Evolutionary conservation across 1,140 invertebrate species (phyloP), one percentile per base, ranked within the genome.

Genomic region (Lasioglossum baleicum): DNA sequence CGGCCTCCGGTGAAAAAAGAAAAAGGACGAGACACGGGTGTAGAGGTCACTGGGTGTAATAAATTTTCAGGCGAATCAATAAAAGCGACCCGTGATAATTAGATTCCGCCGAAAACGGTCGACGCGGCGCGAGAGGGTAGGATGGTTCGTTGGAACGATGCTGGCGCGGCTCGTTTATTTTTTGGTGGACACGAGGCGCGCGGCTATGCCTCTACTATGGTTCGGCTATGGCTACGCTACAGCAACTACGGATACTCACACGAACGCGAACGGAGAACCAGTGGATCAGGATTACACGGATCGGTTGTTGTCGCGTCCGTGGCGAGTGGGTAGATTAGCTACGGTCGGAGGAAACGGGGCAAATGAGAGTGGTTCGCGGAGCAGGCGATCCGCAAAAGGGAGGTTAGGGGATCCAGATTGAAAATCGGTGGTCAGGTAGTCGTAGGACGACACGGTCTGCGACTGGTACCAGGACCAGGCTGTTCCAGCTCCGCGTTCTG

Each of bases 251-350:
- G 8, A 58, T n/a, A n/a, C 56, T 3, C 0, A 56, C 26, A 17
- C 26, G 11, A 31, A 15, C 26, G 35, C n/a, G 61, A 35, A 60
- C 67, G 63, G 69, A 78, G 44, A 65, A 68, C 8, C 56, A 72
- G 44, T 77, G 83, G 78, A 84, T 85, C 83, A 71, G 83, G 75
- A 82, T 85, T 85, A 85, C 82, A 85, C 75, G 71, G 83, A 67
- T 68, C 26, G 53, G 35, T 7, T 20, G 68, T 70, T 61, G 60
- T 72, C 76, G 58, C 60, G 69, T 56, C 17, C 68, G 48, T 22
- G 68, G 40, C 60, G 63, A 75, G 80, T 66, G 68, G 84, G 71
- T 85, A 75, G 84, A 85, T 85, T 85, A 85, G 84, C 40, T 58
- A 77, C 31, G 67, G 48, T 48, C 44, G 42, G 61, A 73, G 73